Base-by-base conservation (phyloP, 2,113 vertebrate genomes). In the Muntiacus muntjak region DNA sequence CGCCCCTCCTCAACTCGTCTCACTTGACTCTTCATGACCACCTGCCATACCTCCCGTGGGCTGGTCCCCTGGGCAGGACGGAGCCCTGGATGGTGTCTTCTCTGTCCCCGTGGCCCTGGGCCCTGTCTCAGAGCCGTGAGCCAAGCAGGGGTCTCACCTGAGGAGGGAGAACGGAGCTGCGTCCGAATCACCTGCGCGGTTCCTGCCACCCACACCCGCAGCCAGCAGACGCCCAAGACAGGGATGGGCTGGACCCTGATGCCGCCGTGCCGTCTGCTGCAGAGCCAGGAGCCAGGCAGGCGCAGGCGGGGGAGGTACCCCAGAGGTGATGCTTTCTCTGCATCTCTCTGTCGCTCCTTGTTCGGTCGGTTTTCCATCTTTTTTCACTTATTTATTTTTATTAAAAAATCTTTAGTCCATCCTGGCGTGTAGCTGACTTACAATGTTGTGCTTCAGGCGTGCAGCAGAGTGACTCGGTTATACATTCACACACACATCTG, bases 141-240 rank as follows among this genome's bases (percentile, higher is more conserved):
- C 12, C 54, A 12, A 1, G 28, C 5, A 10, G 0, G 7, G 13
- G 2, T 52, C 21, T 78, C 82, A 14, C 8, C 55, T 64, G 62
- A 40, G n/a, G 1, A 33, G 52, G 15, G 26, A 14, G 14, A 6
- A 36, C 25, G 45, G 13, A 16, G 26, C 21, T 5, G 2, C 1
- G 0, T 1, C 0, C 14, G n/a, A 58, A 3, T 9, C 26, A 2
- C 30, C 50, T 1, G 1, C 28, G 33, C 0, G 0, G 52, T n/a
- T n/a, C 81, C 71, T 6, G 4, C 47, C 8, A 1, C 54, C 33
- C 13, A 15, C 7, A 2, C 5, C 21, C 7, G 19, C 25, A 36
- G 79, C 33, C 11, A 0, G 47, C 11, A 1, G 21, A 21, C 1
- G 3, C 13, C 14, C 33, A 6, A 30, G 71, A 12, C 55, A 5